These are phyloP conservation scores for Cryptocheilus praepositus DNA, from an alignment of 2,888 invertebrate species.

Conservation along the genomic window DNA sequence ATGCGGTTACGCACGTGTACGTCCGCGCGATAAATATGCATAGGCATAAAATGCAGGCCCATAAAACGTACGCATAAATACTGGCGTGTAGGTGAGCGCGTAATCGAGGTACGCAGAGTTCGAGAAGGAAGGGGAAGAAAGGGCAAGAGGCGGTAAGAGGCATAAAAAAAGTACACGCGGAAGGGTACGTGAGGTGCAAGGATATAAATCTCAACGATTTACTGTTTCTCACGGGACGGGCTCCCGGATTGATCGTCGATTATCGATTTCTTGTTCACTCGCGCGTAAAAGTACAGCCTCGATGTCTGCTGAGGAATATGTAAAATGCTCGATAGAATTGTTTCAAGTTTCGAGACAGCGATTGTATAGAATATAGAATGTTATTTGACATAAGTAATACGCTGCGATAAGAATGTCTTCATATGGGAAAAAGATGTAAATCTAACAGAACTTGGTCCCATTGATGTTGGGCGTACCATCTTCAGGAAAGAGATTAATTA, in stretches of 20 bases:
- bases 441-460: too few relatives aligned
- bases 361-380: too few relatives aligned
- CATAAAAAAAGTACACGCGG: not conserved
- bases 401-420: too few relatives aligned
- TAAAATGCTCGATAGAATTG: too few relatives aligned
- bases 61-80: conserved; percentile 4
- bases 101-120: conserved; percentile 7
- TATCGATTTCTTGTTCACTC: conserved; percentile 1
- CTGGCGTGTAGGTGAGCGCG: conserved; percentile 2
- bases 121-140: not conserved
- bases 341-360: too few relatives aligned
- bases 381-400: too few relatives aligned
- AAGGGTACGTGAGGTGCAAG: not conserved
- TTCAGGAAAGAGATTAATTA: too few relatives aligned
- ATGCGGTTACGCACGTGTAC: conserved; percentile 7
- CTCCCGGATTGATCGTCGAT: conserved; percentile 8
- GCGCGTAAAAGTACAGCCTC: too few relatives aligned
- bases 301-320: too few relatives aligned
- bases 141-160: not conserved
- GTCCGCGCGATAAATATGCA: not conserved
- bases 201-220: conserved; percentile 4
- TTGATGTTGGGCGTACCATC: too few relatives aligned
- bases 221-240: not conserved
- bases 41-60: not conserved
- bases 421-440: too few relatives aligned